A percentile compares a stretch with the other conserved stretches of the same genome.
phyloP scores from a whole-genome alignment of 2,888 invertebrate genomes.

The Leucophora obtusa region DNA sequence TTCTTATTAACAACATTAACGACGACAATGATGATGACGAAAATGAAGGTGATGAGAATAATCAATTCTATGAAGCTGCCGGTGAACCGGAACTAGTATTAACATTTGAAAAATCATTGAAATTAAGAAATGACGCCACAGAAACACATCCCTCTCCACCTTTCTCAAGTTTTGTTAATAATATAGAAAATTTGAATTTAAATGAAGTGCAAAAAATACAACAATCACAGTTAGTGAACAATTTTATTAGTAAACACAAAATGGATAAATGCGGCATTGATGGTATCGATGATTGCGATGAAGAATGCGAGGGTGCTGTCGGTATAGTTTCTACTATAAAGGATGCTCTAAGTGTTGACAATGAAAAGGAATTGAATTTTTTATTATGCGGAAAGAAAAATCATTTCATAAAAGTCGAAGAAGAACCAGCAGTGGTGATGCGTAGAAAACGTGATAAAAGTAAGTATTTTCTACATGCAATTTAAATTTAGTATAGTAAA shows the following conservation, averaged over 20 bases:
- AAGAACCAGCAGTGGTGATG: conserved; percentile 45
- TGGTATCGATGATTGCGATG: conserved; percentile 13
- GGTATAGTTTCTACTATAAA: conserved; percentile 36
- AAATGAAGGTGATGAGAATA: conserved; percentile 69
- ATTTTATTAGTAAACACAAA: conserved; percentile 11
- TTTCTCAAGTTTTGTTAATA: neutral
- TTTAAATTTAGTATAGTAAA: too few relatives aligned
- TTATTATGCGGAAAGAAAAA: conserved; percentile 8
- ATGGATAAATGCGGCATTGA: conserved; percentile 11
- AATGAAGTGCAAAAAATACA: conserved; percentile 9
- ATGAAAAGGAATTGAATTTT: conserved; percentile 26
- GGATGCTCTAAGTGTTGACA: neutral
- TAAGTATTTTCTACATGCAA: too few relatives aligned
- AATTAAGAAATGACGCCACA: conserved; percentile 70
- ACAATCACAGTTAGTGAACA: conserved; percentile 20
- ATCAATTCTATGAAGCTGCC: conserved; percentile 72
- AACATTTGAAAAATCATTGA: conserved; percentile 70
- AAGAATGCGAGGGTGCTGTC: conserved; percentile 57
- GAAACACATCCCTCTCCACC: conserved; percentile 33
- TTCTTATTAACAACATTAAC: neutral
- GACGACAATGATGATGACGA: conserved; percentile 39
- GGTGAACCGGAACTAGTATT: conserved; percentile 72
- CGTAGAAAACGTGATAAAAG: conserved; percentile 66
- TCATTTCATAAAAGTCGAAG: conserved; percentile 20
- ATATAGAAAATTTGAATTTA: conserved; percentile 23